phyloP scores from a whole-genome alignment of 2,888 invertebrate genomes.

The Tipula confusa region DNA sequence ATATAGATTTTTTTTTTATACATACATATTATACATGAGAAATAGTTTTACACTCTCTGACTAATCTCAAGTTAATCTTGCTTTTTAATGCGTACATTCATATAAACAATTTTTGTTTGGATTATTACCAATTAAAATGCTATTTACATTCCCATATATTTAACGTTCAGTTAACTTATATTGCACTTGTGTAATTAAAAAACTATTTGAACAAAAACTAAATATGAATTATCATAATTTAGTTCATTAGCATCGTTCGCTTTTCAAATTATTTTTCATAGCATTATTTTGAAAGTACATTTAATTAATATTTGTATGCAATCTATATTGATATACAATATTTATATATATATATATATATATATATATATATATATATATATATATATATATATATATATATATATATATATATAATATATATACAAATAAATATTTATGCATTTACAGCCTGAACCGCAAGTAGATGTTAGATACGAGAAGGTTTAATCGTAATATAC shows the following conservation, averaged over 20 bases:
- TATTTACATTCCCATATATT: constrained; percentile 12
- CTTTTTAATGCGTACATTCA: not conserved
- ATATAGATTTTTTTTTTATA: not conserved
- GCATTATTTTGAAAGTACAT: not conserved
- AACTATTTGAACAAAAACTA: not conserved
- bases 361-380: no score
- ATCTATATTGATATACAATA: not conserved
- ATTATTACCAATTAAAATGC: constrained; percentile 14
- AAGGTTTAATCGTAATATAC: not conserved
- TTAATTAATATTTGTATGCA: not conserved
- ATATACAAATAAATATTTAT: no score
- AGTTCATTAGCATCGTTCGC: not conserved
- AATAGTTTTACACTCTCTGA: not conserved
- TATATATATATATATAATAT: no score
- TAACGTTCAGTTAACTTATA: not conserved
- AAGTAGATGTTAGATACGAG: not conserved
- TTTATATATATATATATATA: no score
- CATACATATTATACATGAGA: not conserved
- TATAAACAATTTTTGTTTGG: not conserved
- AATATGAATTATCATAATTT: not conserved
- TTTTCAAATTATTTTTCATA: not conserved
- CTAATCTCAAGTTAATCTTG: constrained; percentile 3
- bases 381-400: no score
- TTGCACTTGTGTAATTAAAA: constrained; percentile 8
- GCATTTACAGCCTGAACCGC: not conserved